Evolutionary conservation across 2,113 vertebrate species (phyloP).

Genomic region (Caranx melampygus): DNA sequence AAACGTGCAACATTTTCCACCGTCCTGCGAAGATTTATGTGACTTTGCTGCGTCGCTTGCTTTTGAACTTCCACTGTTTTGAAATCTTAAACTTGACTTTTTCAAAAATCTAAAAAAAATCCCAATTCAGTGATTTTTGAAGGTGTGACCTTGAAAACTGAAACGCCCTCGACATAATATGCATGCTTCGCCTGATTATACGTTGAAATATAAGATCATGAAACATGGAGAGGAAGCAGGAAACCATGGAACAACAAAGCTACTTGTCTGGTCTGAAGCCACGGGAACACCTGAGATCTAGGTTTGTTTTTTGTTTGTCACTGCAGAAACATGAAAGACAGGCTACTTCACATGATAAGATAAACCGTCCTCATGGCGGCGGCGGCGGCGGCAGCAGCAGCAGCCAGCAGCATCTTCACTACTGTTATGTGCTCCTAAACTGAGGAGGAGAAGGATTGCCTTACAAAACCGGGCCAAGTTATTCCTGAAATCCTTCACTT

Average conservation of each 20-base stretch:
- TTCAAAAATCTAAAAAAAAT: too few relatives aligned
- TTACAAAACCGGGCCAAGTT: conserved; percentile 6
- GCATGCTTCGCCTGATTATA: too few relatives aligned
- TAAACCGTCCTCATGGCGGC: conserved; percentile 4
- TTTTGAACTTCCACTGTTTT: too few relatives aligned
- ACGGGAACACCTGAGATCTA: neutral
- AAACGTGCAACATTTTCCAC: too few relatives aligned
- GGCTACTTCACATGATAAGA: neutral
- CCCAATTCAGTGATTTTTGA: too few relatives aligned
- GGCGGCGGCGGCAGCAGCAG: too few relatives aligned
- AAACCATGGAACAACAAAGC: neutral
- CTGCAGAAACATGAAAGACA: neutral
- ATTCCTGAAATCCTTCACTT: neutral
- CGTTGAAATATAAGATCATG: too few relatives aligned
- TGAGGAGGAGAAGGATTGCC: neutral
- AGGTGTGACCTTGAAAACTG: too few relatives aligned
- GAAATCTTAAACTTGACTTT: too few relatives aligned
- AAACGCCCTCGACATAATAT: too few relatives aligned
- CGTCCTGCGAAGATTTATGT: too few relatives aligned
- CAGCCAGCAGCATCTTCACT: neutral
- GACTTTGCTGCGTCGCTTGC: too few relatives aligned
- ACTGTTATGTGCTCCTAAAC: conserved; percentile 6
- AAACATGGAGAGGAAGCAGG: neutral
- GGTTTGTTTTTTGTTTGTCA: neutral
- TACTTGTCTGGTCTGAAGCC: neutral